These are phyloP conservation scores for Trinorchestia longiramus DNA, from an alignment of 1,140 invertebrate species.

Conservation along the genomic window DNA sequence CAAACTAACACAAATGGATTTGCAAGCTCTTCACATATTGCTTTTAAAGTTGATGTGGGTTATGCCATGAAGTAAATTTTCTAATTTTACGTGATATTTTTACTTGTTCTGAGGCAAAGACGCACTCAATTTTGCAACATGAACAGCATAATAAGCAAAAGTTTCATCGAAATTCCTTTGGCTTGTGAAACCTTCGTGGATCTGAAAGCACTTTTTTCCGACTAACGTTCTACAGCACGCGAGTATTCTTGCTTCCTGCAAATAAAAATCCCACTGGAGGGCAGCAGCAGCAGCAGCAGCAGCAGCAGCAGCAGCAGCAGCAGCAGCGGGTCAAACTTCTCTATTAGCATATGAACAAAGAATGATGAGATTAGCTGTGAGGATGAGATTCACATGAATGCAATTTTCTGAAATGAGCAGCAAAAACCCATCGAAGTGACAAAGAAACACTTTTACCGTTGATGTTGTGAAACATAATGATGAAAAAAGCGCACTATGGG, in stretches of 20 bases:
- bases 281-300: background rate
- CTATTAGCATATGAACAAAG: conserved; percentile 2
- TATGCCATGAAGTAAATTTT: background rate
- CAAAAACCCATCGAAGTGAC: background rate
- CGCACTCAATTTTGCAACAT: background rate
- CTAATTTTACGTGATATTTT: background rate
- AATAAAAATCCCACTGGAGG: background rate
- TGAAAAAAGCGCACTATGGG: background rate
- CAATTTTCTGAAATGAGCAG: background rate
- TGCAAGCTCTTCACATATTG: background rate
- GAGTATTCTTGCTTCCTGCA: background rate
- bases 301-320: background rate
- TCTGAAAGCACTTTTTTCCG: background rate
- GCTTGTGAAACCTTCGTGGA: background rate
- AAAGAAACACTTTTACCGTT: conserved; percentile 15
- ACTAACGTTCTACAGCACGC: background rate
- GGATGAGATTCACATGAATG: background rate
- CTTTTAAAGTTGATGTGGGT: background rate
- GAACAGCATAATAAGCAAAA: background rate
- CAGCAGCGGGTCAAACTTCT: background rate
- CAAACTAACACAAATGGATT: background rate
- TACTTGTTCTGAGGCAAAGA: no score
- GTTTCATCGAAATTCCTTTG: background rate
- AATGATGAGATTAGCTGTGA: background rate
- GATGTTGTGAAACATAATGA: background rate